Conservation (phyloP, 2,797 vertebrate species). For the Erethizon dorsatum region DNA sequence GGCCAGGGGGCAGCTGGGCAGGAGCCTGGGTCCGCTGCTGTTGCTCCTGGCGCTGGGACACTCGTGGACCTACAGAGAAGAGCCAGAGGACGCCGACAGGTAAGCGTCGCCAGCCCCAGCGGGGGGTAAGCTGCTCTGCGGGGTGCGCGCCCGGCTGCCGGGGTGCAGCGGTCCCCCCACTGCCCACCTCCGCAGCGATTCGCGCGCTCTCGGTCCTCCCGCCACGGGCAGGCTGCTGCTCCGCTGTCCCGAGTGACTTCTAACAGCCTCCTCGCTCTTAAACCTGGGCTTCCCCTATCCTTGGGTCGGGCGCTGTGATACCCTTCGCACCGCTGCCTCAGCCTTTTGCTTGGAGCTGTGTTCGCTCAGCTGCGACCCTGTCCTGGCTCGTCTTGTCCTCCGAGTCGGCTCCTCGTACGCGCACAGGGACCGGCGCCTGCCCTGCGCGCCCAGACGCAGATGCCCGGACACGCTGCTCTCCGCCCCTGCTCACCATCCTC, state of each 20-base stretch:
- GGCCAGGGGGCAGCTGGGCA: slow-evolving; percentile 83
- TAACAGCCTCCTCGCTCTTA: not conserved
- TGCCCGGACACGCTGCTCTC: not conserved
- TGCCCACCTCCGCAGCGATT: too few species aligned
- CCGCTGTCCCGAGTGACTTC: not conserved
- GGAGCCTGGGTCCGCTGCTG: slow-evolving; percentile 88
- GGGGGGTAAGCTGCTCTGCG: not conserved
- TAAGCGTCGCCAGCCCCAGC: slow-evolving; percentile 85
- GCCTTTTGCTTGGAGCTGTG: not conserved
- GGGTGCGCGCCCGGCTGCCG: not conserved
- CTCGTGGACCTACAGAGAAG: slow-evolving; percentile 95
- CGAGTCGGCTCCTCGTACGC: not conserved
- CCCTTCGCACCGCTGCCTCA: not conserved
- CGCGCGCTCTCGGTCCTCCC: not conserved
- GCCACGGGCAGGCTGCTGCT: not conserved
- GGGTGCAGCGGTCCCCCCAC: not conserved
- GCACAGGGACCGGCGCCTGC: not conserved
- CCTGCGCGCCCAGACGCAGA: not conserved
- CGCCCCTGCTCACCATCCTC: not conserved
- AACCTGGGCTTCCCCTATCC: fast-evolving
- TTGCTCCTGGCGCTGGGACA: slow-evolving; percentile 90
- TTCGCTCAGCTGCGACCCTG: not conserved
- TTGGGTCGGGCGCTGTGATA: not conserved
- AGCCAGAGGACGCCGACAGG: slow-evolving; percentile 93
- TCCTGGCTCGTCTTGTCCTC: not conserved